Conservation (phyloP, 2,888 invertebrate genomes). For the Perizoma flavofasciatum region DNA sequence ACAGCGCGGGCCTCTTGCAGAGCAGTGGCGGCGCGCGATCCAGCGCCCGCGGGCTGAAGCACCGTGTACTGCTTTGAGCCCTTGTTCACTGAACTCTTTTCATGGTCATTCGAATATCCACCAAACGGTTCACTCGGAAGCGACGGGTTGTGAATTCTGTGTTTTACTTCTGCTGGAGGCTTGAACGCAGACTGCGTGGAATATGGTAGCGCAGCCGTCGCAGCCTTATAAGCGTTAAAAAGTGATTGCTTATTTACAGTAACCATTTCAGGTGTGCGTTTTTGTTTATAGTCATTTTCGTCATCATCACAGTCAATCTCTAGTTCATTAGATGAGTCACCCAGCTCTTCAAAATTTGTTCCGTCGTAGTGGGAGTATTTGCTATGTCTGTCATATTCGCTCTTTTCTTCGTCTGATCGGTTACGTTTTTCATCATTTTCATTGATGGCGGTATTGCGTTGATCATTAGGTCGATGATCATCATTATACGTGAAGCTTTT, state of each 20-base stretch:
- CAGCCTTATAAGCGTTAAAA: slow-evolving; percentile 82
- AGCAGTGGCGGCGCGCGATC: slow-evolving; percentile 91
- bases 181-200: slow-evolving; percentile 92
- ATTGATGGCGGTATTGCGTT: slow-evolving; percentile 49
- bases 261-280: slow-evolving; percentile 79
- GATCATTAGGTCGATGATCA: slow-evolving; percentile 36
- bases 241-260: slow-evolving; percentile 79
- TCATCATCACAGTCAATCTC: slow-evolving; percentile 88
- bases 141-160: slow-evolving; percentile 66
- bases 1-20: slow-evolving; percentile 89
- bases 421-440: slow-evolving; percentile 56
- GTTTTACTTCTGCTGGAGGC: slow-evolving; percentile 88
- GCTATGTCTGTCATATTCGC: slow-evolving; percentile 70
- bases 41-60: slow-evolving; percentile 91
- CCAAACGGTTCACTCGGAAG: slow-evolving; percentile 89
- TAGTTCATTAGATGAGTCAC: slow-evolving; percentile 90
- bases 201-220: slow-evolving; percentile 85
- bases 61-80: slow-evolving; percentile 93
- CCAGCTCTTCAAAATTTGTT: slow-evolving; percentile 89
- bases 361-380: slow-evolving; percentile 87
- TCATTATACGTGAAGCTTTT: slow-evolving; percentile 84
- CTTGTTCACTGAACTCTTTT: slow-evolving; percentile 64
- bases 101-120: slow-evolving; percentile 86
- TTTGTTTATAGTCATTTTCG: slow-evolving; percentile 77
- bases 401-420: slow-evolving; percentile 64